Percentiles rank a stretch among this genome's conserved stretches.
Evolutionary conservation across 1,140 invertebrate species (phyloP).

Genomic region (Panulirus ornatus): DNA sequence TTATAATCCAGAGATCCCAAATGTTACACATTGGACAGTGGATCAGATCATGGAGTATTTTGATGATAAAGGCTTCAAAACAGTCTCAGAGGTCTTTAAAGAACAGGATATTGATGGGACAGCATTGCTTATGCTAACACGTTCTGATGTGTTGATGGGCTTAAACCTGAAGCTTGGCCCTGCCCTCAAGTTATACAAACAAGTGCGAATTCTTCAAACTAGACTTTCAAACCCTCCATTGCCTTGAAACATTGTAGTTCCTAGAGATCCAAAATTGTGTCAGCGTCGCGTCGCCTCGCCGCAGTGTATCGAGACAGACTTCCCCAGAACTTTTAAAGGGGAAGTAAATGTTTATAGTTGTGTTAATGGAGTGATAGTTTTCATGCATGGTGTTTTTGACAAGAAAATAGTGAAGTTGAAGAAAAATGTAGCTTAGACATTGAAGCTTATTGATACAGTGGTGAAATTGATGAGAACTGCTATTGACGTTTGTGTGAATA

Average conservation of each 20-base stretch:
- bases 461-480: no score
- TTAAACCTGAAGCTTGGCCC: slow-evolving; percentile 89
- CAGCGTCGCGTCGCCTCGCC: no score
- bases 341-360: no score
- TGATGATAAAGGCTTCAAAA: slow-evolving; percentile 84
- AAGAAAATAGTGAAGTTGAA: no score
- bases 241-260: slow-evolving; percentile 34
- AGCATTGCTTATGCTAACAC: slow-evolving; percentile 87
- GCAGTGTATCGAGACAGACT: no score
- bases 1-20: slow-evolving; percentile 82
- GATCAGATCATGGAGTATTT: slow-evolving; percentile 91
- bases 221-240: slow-evolving; percentile 72
- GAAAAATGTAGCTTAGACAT: no score
- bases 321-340: no score
- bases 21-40: slow-evolving; percentile 88
- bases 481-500: no score
- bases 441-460: no score
- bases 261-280: not conserved
- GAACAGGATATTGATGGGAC: slow-evolving; percentile 94
- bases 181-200: slow-evolving; percentile 90
- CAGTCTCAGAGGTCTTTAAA: slow-evolving; percentile 85
- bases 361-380: no score
- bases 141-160: slow-evolving; percentile 88
- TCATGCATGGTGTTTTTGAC: no score
- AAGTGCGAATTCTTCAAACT: slow-evolving; percentile 81